Evolutionary conservation across 2,888 invertebrate genomes (phyloP), one percentile per base, ranked within the genome.

Genomic region (Lasioglossum malachurum): DNA sequence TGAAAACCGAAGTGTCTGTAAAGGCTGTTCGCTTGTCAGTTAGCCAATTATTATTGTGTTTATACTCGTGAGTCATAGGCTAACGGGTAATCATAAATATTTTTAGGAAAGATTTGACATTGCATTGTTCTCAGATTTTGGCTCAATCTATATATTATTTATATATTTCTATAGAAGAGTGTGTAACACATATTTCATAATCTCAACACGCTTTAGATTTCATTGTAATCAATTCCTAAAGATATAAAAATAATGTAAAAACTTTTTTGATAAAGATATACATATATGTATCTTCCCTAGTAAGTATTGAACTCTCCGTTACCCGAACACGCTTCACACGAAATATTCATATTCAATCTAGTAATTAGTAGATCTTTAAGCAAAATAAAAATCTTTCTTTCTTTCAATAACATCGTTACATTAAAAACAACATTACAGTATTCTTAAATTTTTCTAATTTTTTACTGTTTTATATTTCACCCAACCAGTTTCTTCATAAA

Each of bases 11-110:
- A 23, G 41, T 38, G 23, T 12, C 41, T 23, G n/a, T 7, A 71
- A 38, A n/a, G 14, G 5, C n/a, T n/a, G 41, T 71, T 71, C 71
- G n/a, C n/a, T n/a, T 71, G 71, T 71, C 71, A 44, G n/a, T 41
- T n/a, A 41, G 71, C 71, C 71, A 71, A 41, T 71, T 71, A 23
- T n/a, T 38, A n/a, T 41, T 41, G 41, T 71, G 71, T n/a, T n/a
- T n/a, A n/a, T 71, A 71, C 41, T n/a, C 41, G 7, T 41, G 41
- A 71, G n/a, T 71, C 71, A 44, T 12, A 10, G 7, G 12, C 41
- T 2, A 44, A n/a, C 71, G n/a, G 19, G 0, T 71, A 71, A 41
- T 41, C 69, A n/a, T 41, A 41, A 71, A 71, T 41, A 71, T n/a
- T 71, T 41, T 41, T 71, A 71, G 71, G 41, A 71, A 41, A n/a